Percentiles rank a stretch among this genome's conserved stretches.
These are phyloP conservation scores for Drosophila neotestacea DNA, from an alignment of 2,888 invertebrate species.

Conservation along the genomic window DNA sequence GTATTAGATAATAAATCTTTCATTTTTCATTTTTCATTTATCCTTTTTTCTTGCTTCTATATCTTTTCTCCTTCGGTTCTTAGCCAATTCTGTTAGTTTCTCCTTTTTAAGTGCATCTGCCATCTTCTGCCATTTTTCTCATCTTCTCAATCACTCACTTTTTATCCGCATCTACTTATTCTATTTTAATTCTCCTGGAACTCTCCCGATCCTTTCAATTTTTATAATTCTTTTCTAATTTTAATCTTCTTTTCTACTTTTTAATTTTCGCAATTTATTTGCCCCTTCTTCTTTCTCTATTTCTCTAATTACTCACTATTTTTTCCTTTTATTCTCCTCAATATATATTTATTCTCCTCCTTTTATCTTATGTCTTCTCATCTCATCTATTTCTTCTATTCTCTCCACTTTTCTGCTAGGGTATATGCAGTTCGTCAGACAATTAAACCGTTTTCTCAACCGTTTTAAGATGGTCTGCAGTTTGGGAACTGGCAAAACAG, in stretches of 20 bases:
- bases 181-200: too few relatives aligned
- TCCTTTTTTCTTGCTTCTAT: not conserved
- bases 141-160: not conserved
- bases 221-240: too few relatives aligned
- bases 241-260: too few relatives aligned
- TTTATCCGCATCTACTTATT: not conserved
- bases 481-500: slow-evolving; percentile 5
- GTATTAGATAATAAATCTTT: not conserved
- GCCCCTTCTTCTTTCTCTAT: too few relatives aligned
- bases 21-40: not conserved
- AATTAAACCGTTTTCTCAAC: not conserved
- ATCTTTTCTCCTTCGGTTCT: not conserved
- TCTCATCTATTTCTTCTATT: not conserved
- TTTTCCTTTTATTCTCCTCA: not conserved
- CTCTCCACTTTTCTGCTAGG: not conserved
- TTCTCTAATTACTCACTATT: not conserved
- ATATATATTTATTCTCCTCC: not conserved
- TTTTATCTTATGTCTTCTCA: too few relatives aligned
- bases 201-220: too few relatives aligned
- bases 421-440: not conserved
- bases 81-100: not conserved
- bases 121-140: not conserved
- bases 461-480: not conserved
- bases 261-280: too few relatives aligned
- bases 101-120: not conserved